Percentiles rank a stretch among this genome's conserved stretches.
These are phyloP conservation scores for Teleogryllus oceanicus DNA, from an alignment of 2,888 invertebrate species.

Conservation along the genomic window DNA sequence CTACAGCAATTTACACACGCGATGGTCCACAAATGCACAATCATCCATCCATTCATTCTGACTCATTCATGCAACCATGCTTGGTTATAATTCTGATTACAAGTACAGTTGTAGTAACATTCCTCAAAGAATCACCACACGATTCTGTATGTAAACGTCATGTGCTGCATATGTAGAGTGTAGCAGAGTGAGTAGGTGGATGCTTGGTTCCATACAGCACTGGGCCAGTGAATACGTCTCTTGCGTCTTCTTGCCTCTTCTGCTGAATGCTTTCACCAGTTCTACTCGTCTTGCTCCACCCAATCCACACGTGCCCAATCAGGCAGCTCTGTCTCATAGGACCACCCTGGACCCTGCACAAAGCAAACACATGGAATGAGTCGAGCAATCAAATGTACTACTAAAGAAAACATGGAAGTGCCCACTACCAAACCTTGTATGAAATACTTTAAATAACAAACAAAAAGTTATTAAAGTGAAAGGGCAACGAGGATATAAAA, in stretches of 20 bases:
- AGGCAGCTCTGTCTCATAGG: slow-evolving; percentile 87
- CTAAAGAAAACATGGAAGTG: too few relatives aligned
- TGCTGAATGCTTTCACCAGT: slow-evolving; percentile 20
- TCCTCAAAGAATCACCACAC: slow-evolving; percentile 33
- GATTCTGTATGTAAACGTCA: slow-evolving; percentile 22
- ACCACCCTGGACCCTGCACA: slow-evolving; percentile 88
- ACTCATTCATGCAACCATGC: not conserved
- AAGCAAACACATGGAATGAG: not conserved
- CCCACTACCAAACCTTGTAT: too few relatives aligned
- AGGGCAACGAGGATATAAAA: too few relatives aligned
- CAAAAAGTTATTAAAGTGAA: too few relatives aligned
- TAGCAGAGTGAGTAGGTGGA: slow-evolving; percentile 21
- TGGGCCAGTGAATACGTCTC: slow-evolving; percentile 19
- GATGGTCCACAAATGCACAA: not conserved
- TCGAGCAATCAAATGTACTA: too few relatives aligned
- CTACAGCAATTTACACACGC: not conserved
- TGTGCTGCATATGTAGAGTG: slow-evolving; percentile 21
- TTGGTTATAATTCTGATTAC: not conserved
- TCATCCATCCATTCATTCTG: not conserved
- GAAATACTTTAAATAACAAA: too few relatives aligned
- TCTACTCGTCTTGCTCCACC: slow-evolving; percentile 61
- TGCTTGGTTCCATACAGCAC: slow-evolving; percentile 23
- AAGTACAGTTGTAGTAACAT: slow-evolving; percentile 26
- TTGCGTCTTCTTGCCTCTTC: slow-evolving; percentile 33
- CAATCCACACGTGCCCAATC: slow-evolving; percentile 88